These are phyloP conservation scores for Typhlomys cinereus DNA, from an alignment of 2,113 vertebrate genomes.

Conservation along the genomic window DNA sequence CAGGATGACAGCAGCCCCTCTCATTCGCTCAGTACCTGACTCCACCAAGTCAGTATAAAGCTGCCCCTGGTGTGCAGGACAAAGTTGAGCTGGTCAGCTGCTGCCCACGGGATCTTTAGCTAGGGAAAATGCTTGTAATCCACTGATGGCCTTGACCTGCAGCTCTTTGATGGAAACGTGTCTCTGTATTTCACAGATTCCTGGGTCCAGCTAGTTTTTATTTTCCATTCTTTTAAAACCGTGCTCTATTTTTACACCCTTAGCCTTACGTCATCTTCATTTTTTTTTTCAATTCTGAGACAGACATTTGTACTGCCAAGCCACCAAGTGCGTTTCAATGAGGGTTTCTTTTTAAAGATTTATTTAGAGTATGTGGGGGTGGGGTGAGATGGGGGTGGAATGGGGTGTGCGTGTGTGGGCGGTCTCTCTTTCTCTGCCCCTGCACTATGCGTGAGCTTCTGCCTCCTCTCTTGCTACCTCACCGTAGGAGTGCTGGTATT, in stretches of 20 bases:
- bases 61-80: not conserved
- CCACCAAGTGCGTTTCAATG: not conserved
- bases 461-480: too few relatives aligned
- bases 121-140: not conserved
- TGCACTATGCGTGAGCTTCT: too few relatives aligned
- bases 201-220: not conserved
- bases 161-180: not conserved
- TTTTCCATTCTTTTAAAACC: not conserved
- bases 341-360: too few relatives aligned
- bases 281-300: not conserved
- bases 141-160: not conserved
- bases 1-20: not conserved
- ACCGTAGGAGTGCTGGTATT: too few relatives aligned
- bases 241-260: not conserved
- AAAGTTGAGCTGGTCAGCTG: not conserved
- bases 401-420: too few relatives aligned
- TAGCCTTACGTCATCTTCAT: not conserved
- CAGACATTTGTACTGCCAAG: not conserved
- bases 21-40: not conserved
- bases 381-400: too few relatives aligned
- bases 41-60: not conserved
- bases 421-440: too few relatives aligned
- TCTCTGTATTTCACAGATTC: not conserved
- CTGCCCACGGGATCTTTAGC: not conserved
- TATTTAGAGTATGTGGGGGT: too few relatives aligned